Base-by-base conservation (phyloP, 2,797 vertebrate genomes). In the Sebastes itinus region DNA sequence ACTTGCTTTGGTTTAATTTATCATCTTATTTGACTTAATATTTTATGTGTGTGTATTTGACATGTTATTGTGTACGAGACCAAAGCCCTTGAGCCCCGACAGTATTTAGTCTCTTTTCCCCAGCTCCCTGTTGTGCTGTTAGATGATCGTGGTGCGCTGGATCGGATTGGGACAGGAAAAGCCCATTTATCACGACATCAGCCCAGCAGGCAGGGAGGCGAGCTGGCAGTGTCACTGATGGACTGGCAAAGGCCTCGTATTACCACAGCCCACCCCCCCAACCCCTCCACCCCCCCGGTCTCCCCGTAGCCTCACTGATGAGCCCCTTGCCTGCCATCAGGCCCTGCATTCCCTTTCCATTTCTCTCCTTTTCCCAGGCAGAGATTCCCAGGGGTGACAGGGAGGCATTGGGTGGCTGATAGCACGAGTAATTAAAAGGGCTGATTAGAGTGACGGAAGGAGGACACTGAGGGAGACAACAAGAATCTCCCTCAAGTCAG, bases 391-490 rank as follows among this genome's bases (percentile, higher is more conserved):
- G 79, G 84, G 88, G 90, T 91, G 92, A 91, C 87, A 89, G 78
- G 58, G 38, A 80, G 87, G 81, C 71, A 2, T 38, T 71, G 88
- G 89, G 85, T 70, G 84, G 89, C 82, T 78, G 83, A 89, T 90
- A 89, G 88, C 73, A 73, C 84, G 83, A 76, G 88, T 94, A 94
- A 94, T 94, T 95, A 95, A 94, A 94, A 90, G 80, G 75, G 80
- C 85, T 94, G 89, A 94, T 94, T 92, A 92, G 91, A 94, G 78
- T 94, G 95, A 95, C 78, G 80, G 91, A 95, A 94, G 59, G 90
- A 91, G 92, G 87, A 88, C 92, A 80, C 75, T 72, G 69, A 73
- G 78, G 61, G 85, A 90, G 81, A 77, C 84, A 85, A 89, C 77
- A 89, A 70, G 64, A 78, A 56, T 82, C 14, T 84, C 59, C 84